Base-by-base conservation (phyloP, 2,888 invertebrate species). In the Magallana nippona region DNA sequence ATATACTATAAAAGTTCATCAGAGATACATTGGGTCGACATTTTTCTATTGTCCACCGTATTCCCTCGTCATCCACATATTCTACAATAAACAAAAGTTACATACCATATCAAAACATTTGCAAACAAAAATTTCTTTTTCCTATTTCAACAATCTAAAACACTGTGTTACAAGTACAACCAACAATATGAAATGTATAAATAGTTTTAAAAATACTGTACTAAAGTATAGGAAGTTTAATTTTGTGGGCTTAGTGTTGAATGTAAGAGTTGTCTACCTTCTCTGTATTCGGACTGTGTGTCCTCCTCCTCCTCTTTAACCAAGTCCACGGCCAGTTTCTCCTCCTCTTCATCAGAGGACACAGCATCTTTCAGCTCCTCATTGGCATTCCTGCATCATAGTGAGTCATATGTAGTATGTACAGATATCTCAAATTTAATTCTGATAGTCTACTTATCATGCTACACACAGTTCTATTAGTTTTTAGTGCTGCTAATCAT, bases 1-100 rank as follows among this genome's bases (percentile, higher is more conserved):
- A 95, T 87, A 96, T 96, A 85, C 96, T 95, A 91, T 96, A 96
- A 32, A 96, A 95, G 93, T 96, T 95, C n/a, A 96, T 93, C 10
- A 96, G 93, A 57, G 95, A 95, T 85, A 95, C 93, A 58, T 93
- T 93, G n/a, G 95, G 95, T 60, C 94, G 92, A 81, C 93, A 93
- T 86, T 91, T 92, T 86, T 92, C 92, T 22, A 90, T 82, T 58
- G 93, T 92, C 94, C 94, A 94, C 83, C 93, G 88, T 0, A 94
- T 90, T 15, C 94, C 94, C 19, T 94, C 94, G 60, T 94, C 94
- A 90, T 94, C 94, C 27, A 92, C 89, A 87, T 89, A 94, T 85
- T 94, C 94, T 91, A 89, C 10, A 88, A 89, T 55, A 79, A 32
- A 27, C 27, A 27, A 80, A 57, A 83, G 1, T 78, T 32, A 77